Conservation (phyloP, 2,113 vertebrate genomes). For the Chionomys nivalis region DNA sequence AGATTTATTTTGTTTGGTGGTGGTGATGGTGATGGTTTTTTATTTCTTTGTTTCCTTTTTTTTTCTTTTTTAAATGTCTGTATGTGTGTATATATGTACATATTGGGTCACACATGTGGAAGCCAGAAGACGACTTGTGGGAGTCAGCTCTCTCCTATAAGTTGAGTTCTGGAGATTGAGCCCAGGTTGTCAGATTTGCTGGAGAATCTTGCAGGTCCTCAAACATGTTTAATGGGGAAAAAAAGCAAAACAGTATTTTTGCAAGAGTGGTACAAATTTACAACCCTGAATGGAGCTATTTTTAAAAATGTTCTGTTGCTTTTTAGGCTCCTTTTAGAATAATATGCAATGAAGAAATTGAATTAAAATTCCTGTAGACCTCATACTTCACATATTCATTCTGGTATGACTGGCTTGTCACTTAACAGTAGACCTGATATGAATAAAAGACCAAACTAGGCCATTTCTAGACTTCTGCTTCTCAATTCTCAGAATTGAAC, state of each 20-base stretch:
- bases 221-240: not conserved
- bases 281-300: not conserved
- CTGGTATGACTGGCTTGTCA: not conserved
- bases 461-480: not conserved
- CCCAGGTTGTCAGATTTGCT: not conserved
- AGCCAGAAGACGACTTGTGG: no score
- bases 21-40: not conserved
- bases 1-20: not conserved
- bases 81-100: not conserved
- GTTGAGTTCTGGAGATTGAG: not conserved
- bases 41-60: not conserved
- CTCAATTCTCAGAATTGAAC: not conserved
- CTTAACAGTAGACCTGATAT: not conserved
- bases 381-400: not conserved
- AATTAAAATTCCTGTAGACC: slow-evolving; percentile 4
- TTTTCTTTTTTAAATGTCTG: not conserved
- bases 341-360: not conserved
- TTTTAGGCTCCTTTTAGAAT: not conserved
- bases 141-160: not conserved
- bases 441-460: not conserved
- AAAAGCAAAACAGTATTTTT: not conserved
- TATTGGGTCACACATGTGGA: not conserved
- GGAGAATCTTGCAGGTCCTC: no score
- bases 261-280: not conserved
- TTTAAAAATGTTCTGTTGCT: not conserved